phyloP scores from a whole-genome alignment of 2,888 invertebrate species.

The Scaptomyza reducta region DNA sequence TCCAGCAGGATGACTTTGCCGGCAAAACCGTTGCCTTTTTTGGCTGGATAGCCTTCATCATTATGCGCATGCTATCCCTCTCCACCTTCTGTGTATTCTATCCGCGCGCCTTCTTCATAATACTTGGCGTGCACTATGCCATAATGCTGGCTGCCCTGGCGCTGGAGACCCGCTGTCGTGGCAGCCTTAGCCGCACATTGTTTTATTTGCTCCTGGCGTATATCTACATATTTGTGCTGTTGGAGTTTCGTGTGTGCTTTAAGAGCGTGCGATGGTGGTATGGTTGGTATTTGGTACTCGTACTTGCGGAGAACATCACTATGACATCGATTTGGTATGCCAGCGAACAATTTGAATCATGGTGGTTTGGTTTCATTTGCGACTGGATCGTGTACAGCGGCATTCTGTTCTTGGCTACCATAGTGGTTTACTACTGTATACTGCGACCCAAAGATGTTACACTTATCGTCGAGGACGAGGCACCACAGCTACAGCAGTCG shows the following conservation, averaged over 20 bases:
- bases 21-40: conserved; percentile 89
- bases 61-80: conserved; percentile 89
- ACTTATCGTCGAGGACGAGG: conserved; percentile 82
- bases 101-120: conserved; percentile 86
- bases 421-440: conserved; percentile 87
- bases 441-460: conserved; percentile 87
- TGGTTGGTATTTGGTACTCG: conserved; percentile 88
- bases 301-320: conserved; percentile 88
- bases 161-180: conserved; percentile 86
- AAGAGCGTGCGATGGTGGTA: conserved; percentile 89
- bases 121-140: conserved; percentile 87
- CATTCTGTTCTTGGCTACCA: conserved; percentile 86
- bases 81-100: conserved; percentile 89
- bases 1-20: conserved; percentile 90
- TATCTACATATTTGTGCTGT: conserved; percentile 90
- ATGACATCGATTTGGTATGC: conserved; percentile 90
- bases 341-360: conserved; percentile 86
- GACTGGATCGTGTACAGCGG: conserved; percentile 87
- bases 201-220: conserved; percentile 90
- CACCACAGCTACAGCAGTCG: conserved; percentile 7
- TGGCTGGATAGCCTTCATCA: conserved; percentile 91
- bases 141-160: conserved; percentile 88
- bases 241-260: conserved; percentile 92
- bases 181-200: conserved; percentile 85
- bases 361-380: conserved; percentile 89